phyloP scores from a whole-genome alignment of 2,888 invertebrate genomes.

The Trypoxylon attenuatum region DNA sequence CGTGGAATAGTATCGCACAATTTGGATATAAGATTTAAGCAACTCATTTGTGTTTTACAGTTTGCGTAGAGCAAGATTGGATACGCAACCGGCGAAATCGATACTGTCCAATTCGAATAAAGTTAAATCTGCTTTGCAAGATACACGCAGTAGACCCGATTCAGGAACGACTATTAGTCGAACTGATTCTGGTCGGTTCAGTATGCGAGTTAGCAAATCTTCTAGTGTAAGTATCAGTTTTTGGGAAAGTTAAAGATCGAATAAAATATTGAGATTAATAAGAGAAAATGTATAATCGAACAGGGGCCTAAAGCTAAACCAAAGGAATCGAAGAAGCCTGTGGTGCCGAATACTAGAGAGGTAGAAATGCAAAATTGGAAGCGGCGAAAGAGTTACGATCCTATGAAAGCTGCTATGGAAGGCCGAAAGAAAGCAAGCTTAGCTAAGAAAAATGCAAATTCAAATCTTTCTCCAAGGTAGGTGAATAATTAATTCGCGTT shows the following conservation, averaged over 20 bases:
- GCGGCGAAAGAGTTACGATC: slow-evolving; percentile 95
- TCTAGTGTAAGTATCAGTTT: slow-evolving; percentile 44
- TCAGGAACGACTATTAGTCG: slow-evolving; percentile 55
- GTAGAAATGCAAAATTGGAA: slow-evolving; percentile 97
- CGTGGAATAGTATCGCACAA: too few species aligned
- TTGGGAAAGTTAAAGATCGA: not conserved
- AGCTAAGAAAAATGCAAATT: slow-evolving; percentile 56
- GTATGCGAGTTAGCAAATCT: slow-evolving; percentile 54
- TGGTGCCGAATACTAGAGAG: slow-evolving; percentile 82
- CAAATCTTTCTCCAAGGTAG: slow-evolving; percentile 69
- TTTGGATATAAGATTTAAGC: too few species aligned
- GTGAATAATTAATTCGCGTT: not conserved
- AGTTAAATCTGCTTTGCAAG: slow-evolving; percentile 52
- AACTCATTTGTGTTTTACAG: slow-evolving; percentile 68
- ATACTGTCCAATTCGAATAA: slow-evolving; percentile 74
- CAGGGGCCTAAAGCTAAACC: slow-evolving; percentile 56
- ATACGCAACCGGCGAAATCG: slow-evolving; percentile 76
- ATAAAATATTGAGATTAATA: not conserved
- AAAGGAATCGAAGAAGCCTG: slow-evolving; percentile 60
- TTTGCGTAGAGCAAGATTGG: slow-evolving; percentile 80
- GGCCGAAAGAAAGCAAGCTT: slow-evolving; percentile 79
- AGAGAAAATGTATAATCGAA: not conserved
- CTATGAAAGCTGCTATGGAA: slow-evolving; percentile 94
- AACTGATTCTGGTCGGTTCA: slow-evolving; percentile 65
- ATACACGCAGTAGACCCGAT: slow-evolving; percentile 55